Percentiles rank a stretch among this genome's conserved stretches.
phyloP scores from a whole-genome alignment of 2,888 invertebrate species.

The Drosophila koepferae region DNA sequence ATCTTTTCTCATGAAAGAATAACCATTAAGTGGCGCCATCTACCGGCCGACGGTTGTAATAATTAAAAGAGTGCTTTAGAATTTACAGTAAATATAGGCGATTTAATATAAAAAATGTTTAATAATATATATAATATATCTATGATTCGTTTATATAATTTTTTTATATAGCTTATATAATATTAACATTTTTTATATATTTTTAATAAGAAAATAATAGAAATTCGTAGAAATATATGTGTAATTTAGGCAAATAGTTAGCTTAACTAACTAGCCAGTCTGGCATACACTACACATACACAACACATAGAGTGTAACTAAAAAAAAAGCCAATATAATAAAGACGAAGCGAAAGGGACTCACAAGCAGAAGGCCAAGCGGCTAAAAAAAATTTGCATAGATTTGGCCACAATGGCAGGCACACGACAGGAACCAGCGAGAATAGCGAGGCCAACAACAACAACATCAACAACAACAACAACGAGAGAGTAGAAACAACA shows the following conservation, averaged over 20 bases:
- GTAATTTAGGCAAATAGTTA: too few species aligned
- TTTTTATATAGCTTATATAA: too few species aligned
- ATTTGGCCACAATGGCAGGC: conserved; percentile 72
- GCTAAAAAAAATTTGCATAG: conserved; percentile 74
- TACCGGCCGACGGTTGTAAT: background rate
- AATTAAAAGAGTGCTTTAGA: background rate
- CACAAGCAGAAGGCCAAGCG: conserved; percentile 32
- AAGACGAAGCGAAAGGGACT: conserved; percentile 34
- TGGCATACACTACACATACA: background rate
- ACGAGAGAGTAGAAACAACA: conserved; percentile 1
- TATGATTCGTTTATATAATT: too few species aligned
- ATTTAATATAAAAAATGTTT: too few species aligned
- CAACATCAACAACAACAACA: conserved; percentile 6
- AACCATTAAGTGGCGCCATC: background rate
- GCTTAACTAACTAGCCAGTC: background rate
- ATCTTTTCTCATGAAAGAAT: too few species aligned
- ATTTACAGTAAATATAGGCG: background rate
- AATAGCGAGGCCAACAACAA: conserved; percentile 36
- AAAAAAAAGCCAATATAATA: conserved; percentile 39
- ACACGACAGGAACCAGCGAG: conserved; percentile 53
- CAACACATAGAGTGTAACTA: conserved; percentile 49
- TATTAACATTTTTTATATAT: too few species aligned
- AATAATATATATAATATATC: too few species aligned
- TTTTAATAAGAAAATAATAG: too few species aligned
- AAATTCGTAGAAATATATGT: background rate